Percentiles rank a stretch among this genome's conserved stretches.
phyloP scores from a whole-genome alignment of 1,140 invertebrate species.

The Sarcophaga peregrina region DNA sequence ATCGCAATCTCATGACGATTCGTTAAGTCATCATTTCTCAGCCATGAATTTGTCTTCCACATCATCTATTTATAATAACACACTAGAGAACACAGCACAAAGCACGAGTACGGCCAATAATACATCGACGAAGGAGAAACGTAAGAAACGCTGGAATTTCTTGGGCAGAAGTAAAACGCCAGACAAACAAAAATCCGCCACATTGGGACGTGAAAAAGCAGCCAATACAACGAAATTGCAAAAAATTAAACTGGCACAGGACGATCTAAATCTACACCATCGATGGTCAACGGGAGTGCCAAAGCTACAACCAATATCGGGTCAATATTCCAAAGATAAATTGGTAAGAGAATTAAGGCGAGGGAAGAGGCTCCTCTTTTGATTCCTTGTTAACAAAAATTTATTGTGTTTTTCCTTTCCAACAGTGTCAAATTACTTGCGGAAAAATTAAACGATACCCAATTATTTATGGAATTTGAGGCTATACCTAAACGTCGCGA shows the following conservation, averaged over 20 bases:
- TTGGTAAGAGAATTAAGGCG: too few relatives aligned
- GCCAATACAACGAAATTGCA: conserved; percentile 66
- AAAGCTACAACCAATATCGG: conserved; percentile 74
- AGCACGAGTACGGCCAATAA: conserved; percentile 49
- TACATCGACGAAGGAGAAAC: conserved; percentile 69
- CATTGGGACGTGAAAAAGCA: conserved; percentile 71
- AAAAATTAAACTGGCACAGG: conserved; percentile 66
- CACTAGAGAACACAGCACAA: conserved; percentile 33
- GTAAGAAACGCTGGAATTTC: conserved; percentile 73
- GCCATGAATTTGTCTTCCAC: conserved; percentile 62
- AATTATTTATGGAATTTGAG: conserved; percentile 89
- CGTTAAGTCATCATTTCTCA: conserved; percentile 60
- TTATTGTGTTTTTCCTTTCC: conserved; percentile 51
- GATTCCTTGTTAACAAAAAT: background rate
- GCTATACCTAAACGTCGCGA: conserved; percentile 83
- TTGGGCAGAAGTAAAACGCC: conserved; percentile 71
- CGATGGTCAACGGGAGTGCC: conserved; percentile 76
- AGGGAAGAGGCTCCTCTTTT: background rate
- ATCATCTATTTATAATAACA: conserved; percentile 52
- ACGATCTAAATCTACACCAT: conserved; percentile 69
- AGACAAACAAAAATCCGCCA: conserved; percentile 72
- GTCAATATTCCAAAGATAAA: conserved; percentile 79
- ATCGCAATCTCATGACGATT: conserved; percentile 43
- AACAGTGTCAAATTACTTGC: conserved; percentile 84
- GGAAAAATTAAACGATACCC: conserved; percentile 81